Conservation (phyloP, 2,797 vertebrate species). For the Amblyopsis hoosieri region DNA sequence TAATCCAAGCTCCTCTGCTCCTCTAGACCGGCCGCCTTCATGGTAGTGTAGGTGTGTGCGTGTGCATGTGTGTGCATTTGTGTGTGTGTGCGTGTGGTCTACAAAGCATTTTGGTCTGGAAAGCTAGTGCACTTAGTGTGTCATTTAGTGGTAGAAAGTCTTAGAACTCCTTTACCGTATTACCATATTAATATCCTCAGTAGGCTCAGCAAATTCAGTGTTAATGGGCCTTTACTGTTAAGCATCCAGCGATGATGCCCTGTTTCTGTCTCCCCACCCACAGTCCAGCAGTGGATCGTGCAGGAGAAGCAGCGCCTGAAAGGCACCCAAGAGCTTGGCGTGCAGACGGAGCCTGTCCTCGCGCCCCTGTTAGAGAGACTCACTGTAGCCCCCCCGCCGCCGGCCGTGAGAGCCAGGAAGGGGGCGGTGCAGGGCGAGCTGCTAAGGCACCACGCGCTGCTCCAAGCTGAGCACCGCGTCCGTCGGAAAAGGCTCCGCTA, state of each 20-base stretch:
- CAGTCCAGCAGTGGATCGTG: conserved; percentile 89
- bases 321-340: conserved; percentile 79
- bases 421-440: conserved; percentile 84
- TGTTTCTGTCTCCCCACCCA: conserved; percentile 31
- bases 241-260: neutral
- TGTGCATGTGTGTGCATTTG: too few species aligned
- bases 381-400: conserved; percentile 46
- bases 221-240: neutral
- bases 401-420: conserved; percentile 77
- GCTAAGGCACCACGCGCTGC: conserved; percentile 77
- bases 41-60: too few species aligned
- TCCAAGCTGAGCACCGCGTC: conserved; percentile 79
- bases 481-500: conserved; percentile 81
- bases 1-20: too few species aligned
- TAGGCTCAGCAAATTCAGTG: neutral
- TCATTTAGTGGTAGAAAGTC: too few species aligned
- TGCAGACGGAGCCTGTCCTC: conserved; percentile 78
- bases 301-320: conserved; percentile 79
- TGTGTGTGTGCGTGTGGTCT: too few species aligned
- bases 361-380: conserved; percentile 45
- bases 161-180: too few species aligned
- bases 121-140: too few species aligned
- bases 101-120: too few species aligned
- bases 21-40: too few species aligned
- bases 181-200: too few species aligned